Evolutionary conservation across 1,140 invertebrate genomes (phyloP), one percentile per base, ranked within the genome.

Genomic region (Orius insidiosus): DNA sequence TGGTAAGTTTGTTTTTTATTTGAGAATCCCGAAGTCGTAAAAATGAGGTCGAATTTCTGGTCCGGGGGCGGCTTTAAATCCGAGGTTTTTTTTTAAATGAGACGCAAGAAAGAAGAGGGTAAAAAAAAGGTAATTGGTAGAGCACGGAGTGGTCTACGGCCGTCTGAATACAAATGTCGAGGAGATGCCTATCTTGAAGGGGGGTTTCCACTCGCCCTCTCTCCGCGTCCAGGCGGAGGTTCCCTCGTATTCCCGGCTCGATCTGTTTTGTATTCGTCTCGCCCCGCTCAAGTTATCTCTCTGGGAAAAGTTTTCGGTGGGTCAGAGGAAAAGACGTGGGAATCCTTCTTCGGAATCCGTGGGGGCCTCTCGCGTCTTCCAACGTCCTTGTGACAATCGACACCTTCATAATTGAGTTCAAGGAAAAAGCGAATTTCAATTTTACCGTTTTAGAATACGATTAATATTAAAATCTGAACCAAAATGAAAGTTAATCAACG

Each of bases 1-100:
- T 30, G 51, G 53, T 54, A 45, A 50, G 47, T 36, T 36, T n/a
- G n/a, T n/a, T n/a, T 36, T 36, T n/a, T 15, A 3, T 4, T 15
- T 36, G 35, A 36, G n/a, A 36, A 11, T 5, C 35, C 35, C 35
- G 35, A 15, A 36, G n/a, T 36, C n/a, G 14, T n/a, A 36, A 15
- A 36, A n/a, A 11, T 16, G 11, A 30, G 11, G 41, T 14, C 24
- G 24, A n/a, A 10, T 31, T 31, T 43, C 16, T 24, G 8, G 10
- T 43, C 5, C 24, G 19, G n/a, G 18, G 19, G 18, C 41, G n/a
- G 11, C 41, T 31, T 31, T n/a, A 31, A 10, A 24, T 43, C 16
- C 19, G 24, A 10, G 5, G 19, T 43, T 16, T 14, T 14, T 11
- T 43, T 43, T 31, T n/a, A 11, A 10, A n/a, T 40, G 16, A 36